Evolutionary conservation across 2,797 vertebrate species (phyloP), one percentile per base, ranked within the genome.

Genomic region (Morus bassanus): DNA sequence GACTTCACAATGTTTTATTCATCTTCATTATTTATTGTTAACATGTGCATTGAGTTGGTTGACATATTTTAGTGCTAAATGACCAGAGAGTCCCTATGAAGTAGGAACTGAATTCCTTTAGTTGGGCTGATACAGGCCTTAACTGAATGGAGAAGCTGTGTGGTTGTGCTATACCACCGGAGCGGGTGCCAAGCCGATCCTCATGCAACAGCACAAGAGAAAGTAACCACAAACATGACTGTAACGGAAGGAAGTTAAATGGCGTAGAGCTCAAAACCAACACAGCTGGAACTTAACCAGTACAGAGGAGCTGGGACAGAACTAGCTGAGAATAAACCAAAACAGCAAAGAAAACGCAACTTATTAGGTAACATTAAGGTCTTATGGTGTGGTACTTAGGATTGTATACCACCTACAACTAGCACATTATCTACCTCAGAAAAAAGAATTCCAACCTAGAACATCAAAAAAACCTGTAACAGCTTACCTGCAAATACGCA

Each of bases 401-500:
- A 61, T 13, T 61, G 16, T 1, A 1, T 24, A 53, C 5, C 24
- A 85, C 5, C 24, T 46, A 41, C 8, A 89, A 31, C 5, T n/a
- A 33, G 7, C 22, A 51, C 35, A 31, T 67, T 51, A 72, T 37
- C 9, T 53, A 27, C 16, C 30, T 43, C 46, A 37, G 21, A 45
- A 75, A 83, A 89, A 81, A 37, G 7, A 78, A 88, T 11, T 73
- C 5, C 27, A 70, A 60, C 8, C 18, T 45, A 50, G 28, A 51
- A 60, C 28, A 77, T 5, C 5, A 14, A 65, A 77, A 85, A 59
- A 61, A 16, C 0, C 50, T 13, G 0, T 18, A 85, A 72, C 9
- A 63, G 48, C 93, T 97, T 98, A 99, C 99, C 98, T 99, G 99
- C 88, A 99, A 98, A 96, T 99, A 99, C 50, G 99, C 98, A 96